A percentile compares a stretch with the other conserved stretches of the same genome.
phyloP scores from a whole-genome alignment of 1,140 invertebrate species.

The Melipona quadrifasciata region DNA sequence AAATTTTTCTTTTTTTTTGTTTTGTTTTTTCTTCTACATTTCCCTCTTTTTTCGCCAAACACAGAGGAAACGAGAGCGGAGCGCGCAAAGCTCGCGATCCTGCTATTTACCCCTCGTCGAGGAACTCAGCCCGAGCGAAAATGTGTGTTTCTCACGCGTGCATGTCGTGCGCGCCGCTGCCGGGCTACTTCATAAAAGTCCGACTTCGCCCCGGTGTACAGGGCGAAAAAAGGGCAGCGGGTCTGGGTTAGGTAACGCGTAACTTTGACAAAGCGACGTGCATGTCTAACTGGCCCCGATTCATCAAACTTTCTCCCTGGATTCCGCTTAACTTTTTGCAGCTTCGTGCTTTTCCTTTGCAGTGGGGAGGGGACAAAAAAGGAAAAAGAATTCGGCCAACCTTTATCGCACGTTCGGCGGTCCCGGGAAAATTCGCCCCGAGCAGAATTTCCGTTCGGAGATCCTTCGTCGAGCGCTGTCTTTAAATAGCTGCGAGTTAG shows the following conservation, averaged over 20 bases:
- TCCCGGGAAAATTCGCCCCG: not conserved
- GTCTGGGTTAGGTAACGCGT: conserved; percentile 20
- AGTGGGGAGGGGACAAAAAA: no score
- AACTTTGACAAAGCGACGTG: conserved; percentile 36
- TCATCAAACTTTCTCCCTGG: conserved; percentile 20
- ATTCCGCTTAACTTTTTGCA: conserved; percentile 1
- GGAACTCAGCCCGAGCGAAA: conserved; percentile 35
- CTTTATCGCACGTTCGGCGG: not conserved
- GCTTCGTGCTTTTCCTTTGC: conserved; percentile 6
- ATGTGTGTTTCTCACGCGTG: conserved; percentile 43
- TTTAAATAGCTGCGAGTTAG: not conserved
- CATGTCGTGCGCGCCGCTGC: not conserved
- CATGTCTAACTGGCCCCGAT: conserved; percentile 11
- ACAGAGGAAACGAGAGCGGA: not conserved
- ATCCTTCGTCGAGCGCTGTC: not conserved
- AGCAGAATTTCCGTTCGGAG: not conserved
- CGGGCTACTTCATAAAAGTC: conserved; percentile 29
- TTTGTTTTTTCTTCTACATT: no score
- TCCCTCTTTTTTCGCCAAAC: not conserved
- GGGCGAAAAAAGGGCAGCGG: conserved; percentile 7
- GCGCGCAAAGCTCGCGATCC: conserved; percentile 3
- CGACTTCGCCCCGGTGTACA: not conserved
- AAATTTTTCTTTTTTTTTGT: not conserved
- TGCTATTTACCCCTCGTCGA: conserved; percentile 35
- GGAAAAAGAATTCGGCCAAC: conserved; percentile 1